A percentile compares a stretch with the other conserved stretches of the same genome.
phyloP scores from a whole-genome alignment of 2,888 invertebrate genomes.

The Eulithis prunata region DNA sequence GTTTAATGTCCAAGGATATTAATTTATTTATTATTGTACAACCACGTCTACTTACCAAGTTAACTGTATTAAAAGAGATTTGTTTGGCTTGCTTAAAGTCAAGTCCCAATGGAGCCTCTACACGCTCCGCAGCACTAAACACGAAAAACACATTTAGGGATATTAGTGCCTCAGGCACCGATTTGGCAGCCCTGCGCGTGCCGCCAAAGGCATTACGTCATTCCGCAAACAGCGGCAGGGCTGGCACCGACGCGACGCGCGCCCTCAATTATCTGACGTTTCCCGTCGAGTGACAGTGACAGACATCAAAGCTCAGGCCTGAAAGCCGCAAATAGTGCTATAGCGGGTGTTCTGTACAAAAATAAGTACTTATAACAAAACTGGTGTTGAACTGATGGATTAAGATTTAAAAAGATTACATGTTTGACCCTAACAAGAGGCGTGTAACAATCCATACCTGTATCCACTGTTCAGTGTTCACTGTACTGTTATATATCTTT shows the following conservation, averaged over 20 bases:
- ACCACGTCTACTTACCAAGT: no score
- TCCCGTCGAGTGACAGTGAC: conserved; percentile 19
- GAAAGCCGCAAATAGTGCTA: conserved; percentile 1
- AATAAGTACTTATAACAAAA: no score
- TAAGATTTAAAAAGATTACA: not conserved
- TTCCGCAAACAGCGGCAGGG: conserved; percentile 16
- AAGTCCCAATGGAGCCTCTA: not conserved
- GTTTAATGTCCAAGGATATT: no score
- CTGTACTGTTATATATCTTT: not conserved
- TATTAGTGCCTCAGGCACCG: conserved; percentile 12
- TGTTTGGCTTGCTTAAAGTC: not conserved
- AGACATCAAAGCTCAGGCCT: conserved; percentile 16
- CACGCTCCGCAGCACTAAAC: conserved; percentile 10
- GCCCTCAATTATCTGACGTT: conserved; percentile 13
- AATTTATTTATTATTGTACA: no score
- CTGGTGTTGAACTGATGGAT: not conserved
- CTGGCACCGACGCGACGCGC: conserved; percentile 19
- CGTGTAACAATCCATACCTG: no score
- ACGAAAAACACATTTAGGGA: conserved; percentile 19
- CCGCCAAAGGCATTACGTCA: conserved; percentile 25
- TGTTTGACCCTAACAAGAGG: no score
- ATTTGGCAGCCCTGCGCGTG: conserved; percentile 19
- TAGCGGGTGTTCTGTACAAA: not conserved
- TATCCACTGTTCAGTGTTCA: no score
- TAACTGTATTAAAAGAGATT: not conserved